A percentile compares a stretch with the other conserved stretches of the same genome.
Evolutionary conservation across 2,888 invertebrate species (phyloP).

Genomic region (Eupithecia centaureata): DNA sequence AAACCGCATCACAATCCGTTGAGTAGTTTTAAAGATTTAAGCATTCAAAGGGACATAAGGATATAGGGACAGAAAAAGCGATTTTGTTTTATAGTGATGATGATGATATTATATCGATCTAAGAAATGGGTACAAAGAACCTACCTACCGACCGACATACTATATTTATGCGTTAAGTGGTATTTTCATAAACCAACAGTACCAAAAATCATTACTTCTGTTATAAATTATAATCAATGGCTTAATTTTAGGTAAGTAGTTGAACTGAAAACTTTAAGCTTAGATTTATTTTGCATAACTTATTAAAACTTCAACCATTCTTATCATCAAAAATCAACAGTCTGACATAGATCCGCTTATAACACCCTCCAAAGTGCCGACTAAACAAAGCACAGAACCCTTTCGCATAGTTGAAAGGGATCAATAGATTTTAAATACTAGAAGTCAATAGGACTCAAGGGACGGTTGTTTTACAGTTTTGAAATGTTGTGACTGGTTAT

Average conservation of each 20-base stretch:
- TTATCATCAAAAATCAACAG: conserved; percentile 21
- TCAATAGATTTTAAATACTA: conserved; percentile 55
- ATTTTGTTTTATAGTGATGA: no score
- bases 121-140: no score
- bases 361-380: conserved; percentile 48
- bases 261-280: background rate
- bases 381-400: conserved; percentile 61
- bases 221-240: no score
- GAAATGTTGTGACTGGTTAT: conserved; percentile 77
- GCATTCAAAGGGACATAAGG: no score
- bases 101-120: no score
- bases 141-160: no score
- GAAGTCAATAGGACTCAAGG: conserved; percentile 60
- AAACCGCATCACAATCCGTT: no score
- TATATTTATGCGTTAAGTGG: no score
- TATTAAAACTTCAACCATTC: conserved; percentile 14
- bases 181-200: no score
- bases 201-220: no score
- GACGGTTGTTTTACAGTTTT: conserved; percentile 67
- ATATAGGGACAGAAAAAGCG: no score
- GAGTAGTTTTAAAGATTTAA: no score
- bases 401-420: conserved; percentile 59
- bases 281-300: background rate
- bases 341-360: conserved; percentile 46
- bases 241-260: background rate